Conservation (phyloP, 2,888 invertebrate species). For the Diarsia dahlii region DNA sequence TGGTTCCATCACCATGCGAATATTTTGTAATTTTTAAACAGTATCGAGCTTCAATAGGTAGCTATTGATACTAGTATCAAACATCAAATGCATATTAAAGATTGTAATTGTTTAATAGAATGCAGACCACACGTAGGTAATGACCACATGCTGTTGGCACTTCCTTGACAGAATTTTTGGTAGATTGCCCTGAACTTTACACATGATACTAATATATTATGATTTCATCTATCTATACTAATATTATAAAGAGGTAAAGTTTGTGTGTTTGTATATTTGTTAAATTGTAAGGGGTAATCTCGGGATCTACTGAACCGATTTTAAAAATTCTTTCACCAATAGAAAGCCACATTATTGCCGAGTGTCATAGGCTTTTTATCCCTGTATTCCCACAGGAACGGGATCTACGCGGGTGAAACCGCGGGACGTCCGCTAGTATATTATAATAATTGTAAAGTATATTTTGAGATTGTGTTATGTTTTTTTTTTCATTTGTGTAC, state of each 20-base stretch:
- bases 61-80: conserved; percentile 5
- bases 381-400: too few species aligned
- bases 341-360: too few species aligned
- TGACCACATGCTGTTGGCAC: conserved; percentile 78
- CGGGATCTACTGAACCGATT: too few species aligned
- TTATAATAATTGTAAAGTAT: conserved; percentile 31
- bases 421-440: too few species aligned
- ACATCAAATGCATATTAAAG: conserved; percentile 32
- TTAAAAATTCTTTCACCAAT: too few species aligned
- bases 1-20: conserved; percentile 20
- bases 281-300: too few species aligned
- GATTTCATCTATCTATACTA: conserved; percentile 27
- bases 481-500: not conserved
- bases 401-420: too few species aligned
- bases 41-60: conserved; percentile 14
- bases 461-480: conserved; percentile 21
- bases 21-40: conserved; percentile 33
- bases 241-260: too few species aligned
- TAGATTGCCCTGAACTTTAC: conserved; percentile 82
- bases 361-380: too few species aligned
- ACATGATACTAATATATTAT: conserved; percentile 43
- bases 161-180: conserved; percentile 79
- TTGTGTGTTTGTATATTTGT: too few species aligned
- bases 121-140: conserved; percentile 44
- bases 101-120: conserved; percentile 21